Evolutionary conservation across 1,140 invertebrate genomes (phyloP), one percentile per base, ranked within the genome.

Genomic region (Calephelis nemesis): DNA sequence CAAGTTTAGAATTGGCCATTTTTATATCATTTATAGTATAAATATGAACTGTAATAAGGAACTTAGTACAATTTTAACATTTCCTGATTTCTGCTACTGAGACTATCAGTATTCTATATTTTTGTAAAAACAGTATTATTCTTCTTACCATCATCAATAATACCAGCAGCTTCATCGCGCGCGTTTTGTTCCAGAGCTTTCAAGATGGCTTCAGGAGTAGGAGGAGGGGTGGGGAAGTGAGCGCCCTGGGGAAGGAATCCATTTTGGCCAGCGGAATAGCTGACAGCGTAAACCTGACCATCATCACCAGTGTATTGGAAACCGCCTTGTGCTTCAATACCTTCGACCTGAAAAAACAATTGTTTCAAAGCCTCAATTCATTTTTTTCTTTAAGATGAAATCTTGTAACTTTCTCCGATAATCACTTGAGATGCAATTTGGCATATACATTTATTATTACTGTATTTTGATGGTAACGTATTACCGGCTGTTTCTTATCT

Each of bases 231-330:
- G 30, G 94, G 94, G 47, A 95, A 79, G 85, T 95, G 94, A 39
- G 93, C 93, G 45, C 94, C 94, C 78, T 93, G 89, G 47, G 94
- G 92, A 58, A 93, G 92, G 91, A 93, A 94, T 60, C 93, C 94
- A 66, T 85, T 82, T 75, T 93, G 88, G 60, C 92, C 92, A 12
- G 94, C 94, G n/a, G 93, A 90, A 90, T 95, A 97, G 62, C 93
- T 94, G 65, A 97, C 93, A 66, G 93, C 93, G 75, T 96, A 95
- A 52, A 90, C 67, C 68, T 91, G 85, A 47, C 95, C 95, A 70
- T 95, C 94, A 63, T 95, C 93, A 74, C 94, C 94, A 52, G 93
- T 93, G 91, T 95, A 96, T 13, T 93, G 92, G 84, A 93, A 95
- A 5, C 92, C 92, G 15, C 95, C 95, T 73, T 93, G 91, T 69